Base-by-base conservation (phyloP, 2,797 vertebrate species). In the Poecilia gillii region DNA sequence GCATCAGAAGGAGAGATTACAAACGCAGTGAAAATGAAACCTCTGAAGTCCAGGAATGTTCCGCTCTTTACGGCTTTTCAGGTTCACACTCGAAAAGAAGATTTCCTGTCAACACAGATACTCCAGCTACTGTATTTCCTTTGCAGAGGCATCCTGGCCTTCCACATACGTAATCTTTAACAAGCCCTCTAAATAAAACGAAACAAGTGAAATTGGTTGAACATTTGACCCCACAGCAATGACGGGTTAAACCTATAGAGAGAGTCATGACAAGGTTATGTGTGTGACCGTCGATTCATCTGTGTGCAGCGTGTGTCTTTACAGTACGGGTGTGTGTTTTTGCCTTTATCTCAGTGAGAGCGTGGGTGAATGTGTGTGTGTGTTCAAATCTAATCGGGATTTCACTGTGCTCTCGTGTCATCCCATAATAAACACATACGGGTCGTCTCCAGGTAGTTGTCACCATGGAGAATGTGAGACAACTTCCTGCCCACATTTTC, bases 391-490 rank as follows among this genome's bases (percentile, higher is more conserved):
- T 91, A 84, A 85, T 90, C 53, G 57, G 88, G 85, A 89, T 89
- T 91, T 85, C 79, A 75, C 87, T 31, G 25, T 88, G 85, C 81
- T 82, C 79, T 91, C 87, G 92, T 93, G 88, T 90, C 88, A 88
- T 92, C 86, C 85, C 81, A 90, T 88, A 92, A 92, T 89, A 93
- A 94, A 91, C 87, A 92, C 85, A 85, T 75, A 87, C 90, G 91
- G 90, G 91, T 91, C 90, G 90, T 91, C 85, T 84, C 80, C 83
- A 88, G 81, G 85, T 81, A 86, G 84, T 85, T 87, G 87, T 88
- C 88, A 90, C 88, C 87, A 92, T 90, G 85, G 84, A 80, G 81
- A 81, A 93, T 91, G 87, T 90, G 86, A 90, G 89, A 84, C 83
- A 81, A 78, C 72, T 72, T 78, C 49, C 79, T 55, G 79, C 70